Conservation (phyloP, 2,797 vertebrate genomes). For the Prionace glauca region DNA sequence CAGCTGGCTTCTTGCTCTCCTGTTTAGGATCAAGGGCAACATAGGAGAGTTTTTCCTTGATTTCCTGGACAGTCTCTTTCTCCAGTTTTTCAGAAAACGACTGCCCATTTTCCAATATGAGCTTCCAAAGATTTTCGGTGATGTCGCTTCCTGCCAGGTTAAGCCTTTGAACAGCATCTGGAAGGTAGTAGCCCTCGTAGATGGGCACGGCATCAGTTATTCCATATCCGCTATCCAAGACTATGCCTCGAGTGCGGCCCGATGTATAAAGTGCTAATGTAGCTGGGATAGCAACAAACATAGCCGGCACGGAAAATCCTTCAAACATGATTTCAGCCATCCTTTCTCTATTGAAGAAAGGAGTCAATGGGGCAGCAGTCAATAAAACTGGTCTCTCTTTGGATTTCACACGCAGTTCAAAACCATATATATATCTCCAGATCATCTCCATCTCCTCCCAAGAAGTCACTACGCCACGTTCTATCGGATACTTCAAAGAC, state of each 20-base stretch:
- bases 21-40: constrained; percentile 40
- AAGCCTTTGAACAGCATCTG: constrained; percentile 39
- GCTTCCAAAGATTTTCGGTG: constrained; percentile 42
- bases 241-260: constrained; percentile 48
- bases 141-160: constrained; percentile 44
- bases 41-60: constrained; percentile 48
- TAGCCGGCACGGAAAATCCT: constrained; percentile 47
- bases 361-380: constrained; percentile 11
- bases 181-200: constrained; percentile 45
- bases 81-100: constrained; percentile 41
- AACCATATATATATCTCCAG: constrained; percentile 46
- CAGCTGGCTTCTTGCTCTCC: constrained; percentile 40
- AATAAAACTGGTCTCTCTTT: constrained; percentile 43
- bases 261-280: constrained; percentile 52
- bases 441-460: constrained; percentile 60
- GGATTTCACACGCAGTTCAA: constrained; percentile 43
- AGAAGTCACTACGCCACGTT: constrained; percentile 45
- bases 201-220: constrained; percentile 29
- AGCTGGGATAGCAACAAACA: constrained; percentile 53
- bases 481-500: not conserved
- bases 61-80: constrained; percentile 39
- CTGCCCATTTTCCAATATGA: constrained; percentile 44
- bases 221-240: constrained; percentile 50
- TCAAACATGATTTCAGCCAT: constrained; percentile 43
- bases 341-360: constrained; percentile 31